Percentiles rank a stretch among this genome's conserved stretches.
These are phyloP conservation scores for Cassiopea andromeda DNA, from an alignment of 30 jellyfish, hydroid and myxozoan genomes.

Conservation along the genomic window DNA sequence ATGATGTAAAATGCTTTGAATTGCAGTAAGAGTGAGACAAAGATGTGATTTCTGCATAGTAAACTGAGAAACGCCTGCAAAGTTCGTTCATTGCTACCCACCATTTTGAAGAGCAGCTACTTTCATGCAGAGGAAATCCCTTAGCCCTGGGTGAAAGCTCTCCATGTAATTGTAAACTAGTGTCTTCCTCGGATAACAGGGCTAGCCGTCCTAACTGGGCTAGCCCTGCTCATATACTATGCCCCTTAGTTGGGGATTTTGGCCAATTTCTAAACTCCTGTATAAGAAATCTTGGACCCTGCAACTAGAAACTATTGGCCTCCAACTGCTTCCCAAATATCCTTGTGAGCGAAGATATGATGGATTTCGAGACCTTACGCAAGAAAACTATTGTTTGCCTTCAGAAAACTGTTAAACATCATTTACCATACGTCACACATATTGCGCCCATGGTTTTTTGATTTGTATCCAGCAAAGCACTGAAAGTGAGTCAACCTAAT, in stretches of 20 bases:
- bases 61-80: no score
- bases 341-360: conserved; percentile 38
- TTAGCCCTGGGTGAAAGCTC: no score
- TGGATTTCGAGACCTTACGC: conserved; percentile 6
- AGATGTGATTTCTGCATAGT: no score
- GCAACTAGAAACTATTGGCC: conserved; percentile 30
- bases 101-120: no score
- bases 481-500: conserved; percentile 4
- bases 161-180: no score
- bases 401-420: background rate
- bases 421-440: conserved; percentile 29
- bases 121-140: no score
- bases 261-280: background rate
- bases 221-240: no score
- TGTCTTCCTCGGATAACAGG: no score
- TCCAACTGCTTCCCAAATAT: background rate
- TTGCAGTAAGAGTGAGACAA: no score
- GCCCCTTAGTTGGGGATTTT: background rate
- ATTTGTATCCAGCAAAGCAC: conserved; percentile 29
- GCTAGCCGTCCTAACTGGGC: no score
- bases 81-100: no score
- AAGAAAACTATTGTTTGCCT: conserved; percentile 3
- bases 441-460: conserved; percentile 16
- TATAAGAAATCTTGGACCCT: conserved; percentile 33
- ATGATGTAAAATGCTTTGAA: no score